phyloP scores from a whole-genome alignment of 2,113 vertebrate genomes.

The Equus quagga region DNA sequence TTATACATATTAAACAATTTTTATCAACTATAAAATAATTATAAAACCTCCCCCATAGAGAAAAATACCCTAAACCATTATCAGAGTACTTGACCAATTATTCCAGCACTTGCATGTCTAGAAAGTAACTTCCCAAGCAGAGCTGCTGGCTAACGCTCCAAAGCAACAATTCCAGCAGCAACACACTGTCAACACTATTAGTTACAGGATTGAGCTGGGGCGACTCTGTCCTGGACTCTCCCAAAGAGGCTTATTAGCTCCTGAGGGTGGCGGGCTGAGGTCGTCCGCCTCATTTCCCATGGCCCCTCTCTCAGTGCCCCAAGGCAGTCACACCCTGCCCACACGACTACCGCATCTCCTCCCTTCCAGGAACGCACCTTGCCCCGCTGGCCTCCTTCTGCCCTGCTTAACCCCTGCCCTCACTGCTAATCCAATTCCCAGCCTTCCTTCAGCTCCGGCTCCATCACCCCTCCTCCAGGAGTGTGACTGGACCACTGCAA shows the following conservation, averaged over 20 bases:
- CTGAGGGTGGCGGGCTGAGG: not conserved
- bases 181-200: not conserved
- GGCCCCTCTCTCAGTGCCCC: not conserved
- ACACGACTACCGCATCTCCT: accelerated
- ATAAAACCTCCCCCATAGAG: not conserved
- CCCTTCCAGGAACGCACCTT: not conserved
- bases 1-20: not conserved
- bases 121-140: not conserved
- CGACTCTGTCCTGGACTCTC: not conserved
- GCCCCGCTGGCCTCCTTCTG: not conserved
- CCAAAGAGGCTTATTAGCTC: not conserved
- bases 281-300: accelerated
- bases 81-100: accelerated
- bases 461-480: not conserved
- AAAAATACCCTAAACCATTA: not conserved
- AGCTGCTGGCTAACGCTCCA: not conserved
- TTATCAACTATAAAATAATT: not conserved
- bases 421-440: not conserved
- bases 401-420: no score
- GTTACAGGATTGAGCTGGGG: not conserved
- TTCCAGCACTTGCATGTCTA: not conserved
- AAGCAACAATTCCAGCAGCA: no score
- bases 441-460: not conserved
- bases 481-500: not conserved
- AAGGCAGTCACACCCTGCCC: not conserved